Conservation (phyloP, 2,797 vertebrate genomes). For the Sebastes baramenuke region DNA sequence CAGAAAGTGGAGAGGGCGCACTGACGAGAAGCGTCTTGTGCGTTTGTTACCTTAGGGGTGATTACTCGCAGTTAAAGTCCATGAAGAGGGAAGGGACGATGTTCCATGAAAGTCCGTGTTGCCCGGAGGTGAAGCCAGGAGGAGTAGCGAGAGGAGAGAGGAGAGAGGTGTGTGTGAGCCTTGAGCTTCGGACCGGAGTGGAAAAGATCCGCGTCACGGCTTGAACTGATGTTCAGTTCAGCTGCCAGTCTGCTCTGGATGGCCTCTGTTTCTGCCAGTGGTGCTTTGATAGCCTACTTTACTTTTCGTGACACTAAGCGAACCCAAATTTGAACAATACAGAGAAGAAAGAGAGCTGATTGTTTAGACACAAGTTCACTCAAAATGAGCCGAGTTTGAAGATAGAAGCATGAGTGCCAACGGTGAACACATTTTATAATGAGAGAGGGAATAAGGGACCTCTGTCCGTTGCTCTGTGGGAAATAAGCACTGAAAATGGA, state of each 20-base stretch:
- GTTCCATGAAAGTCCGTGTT: neutral
- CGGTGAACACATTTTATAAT: neutral
- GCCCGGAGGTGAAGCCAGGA: neutral
- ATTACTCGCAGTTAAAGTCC: neutral
- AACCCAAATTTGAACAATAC: neutral
- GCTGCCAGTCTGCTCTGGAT: neutral
- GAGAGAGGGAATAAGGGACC: neutral
- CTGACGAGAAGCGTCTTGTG: neutral
- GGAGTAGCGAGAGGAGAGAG: neutral
- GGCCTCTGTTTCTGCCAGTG: conserved; percentile 1
- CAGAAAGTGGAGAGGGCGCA: neutral
- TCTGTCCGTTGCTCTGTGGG: too few species aligned
- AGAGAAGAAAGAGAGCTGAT: neutral
- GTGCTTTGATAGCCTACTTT: neutral
- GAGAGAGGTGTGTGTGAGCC: neutral
- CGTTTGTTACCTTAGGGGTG: neutral
- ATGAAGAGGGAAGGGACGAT: neutral
- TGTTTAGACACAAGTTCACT: neutral
- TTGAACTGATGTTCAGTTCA: conserved; percentile 5
- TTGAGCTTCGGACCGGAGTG: conserved; percentile 1
- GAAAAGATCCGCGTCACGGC: conserved; percentile 14
- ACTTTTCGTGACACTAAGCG: neutral
- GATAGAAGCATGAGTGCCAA: neutral
- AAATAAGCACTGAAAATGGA: too few species aligned
- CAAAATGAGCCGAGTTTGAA: neutral